Evolutionary conservation across 2,113 vertebrate species (phyloP).

Genomic region (Prionailurus bengalensis): DNA sequence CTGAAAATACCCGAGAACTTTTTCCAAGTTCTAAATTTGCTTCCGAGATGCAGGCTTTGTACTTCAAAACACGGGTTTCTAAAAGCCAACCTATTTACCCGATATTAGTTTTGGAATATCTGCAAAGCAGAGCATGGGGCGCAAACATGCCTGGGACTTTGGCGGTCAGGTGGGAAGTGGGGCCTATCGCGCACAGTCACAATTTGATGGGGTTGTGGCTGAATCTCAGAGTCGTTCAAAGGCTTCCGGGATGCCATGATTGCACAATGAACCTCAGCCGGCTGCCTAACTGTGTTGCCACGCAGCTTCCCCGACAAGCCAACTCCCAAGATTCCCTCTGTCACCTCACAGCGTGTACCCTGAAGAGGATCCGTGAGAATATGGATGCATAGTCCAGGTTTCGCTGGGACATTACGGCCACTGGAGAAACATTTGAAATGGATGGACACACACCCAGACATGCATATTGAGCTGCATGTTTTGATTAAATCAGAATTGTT

Average conservation of each 20-base stretch:
- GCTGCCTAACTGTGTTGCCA: background rate
- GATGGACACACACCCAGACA: background rate
- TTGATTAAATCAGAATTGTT: background rate
- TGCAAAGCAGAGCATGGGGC: background rate
- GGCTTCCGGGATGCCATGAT: background rate
- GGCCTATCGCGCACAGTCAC: accelerated
- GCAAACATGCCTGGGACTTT: accelerated
- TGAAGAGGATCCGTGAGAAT: background rate
- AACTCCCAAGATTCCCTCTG: background rate
- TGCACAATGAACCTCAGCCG: background rate
- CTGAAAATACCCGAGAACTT: background rate
- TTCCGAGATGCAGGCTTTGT: background rate
- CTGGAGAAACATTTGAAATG: background rate
- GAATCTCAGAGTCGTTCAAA: background rate
- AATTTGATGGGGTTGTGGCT: background rate
- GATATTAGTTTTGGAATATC: background rate
- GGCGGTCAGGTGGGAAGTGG: background rate
- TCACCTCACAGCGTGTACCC: background rate
- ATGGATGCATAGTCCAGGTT: background rate
- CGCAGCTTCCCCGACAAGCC: background rate
- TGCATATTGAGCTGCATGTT: background rate
- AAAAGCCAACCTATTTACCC: background rate
- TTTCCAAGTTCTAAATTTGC: slow-evolving; percentile 7
- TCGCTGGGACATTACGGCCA: background rate
- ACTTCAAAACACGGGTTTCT: background rate